Evolutionary conservation across 1,140 invertebrate genomes (phyloP), one percentile per base, ranked within the genome.

Genomic region (Idris sp.): DNA sequence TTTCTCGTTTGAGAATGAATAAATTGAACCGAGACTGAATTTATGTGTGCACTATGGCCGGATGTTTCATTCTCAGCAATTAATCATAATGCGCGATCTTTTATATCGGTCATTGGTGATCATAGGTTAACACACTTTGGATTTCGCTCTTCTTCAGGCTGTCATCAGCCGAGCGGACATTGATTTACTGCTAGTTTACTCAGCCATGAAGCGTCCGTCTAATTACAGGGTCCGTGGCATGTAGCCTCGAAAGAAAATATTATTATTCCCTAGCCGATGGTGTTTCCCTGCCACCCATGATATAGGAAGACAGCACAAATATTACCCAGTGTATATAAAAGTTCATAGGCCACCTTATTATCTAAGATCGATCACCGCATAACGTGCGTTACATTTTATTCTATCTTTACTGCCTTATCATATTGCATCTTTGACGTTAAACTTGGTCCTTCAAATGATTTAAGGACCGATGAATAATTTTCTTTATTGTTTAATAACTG

Each of bases 111-210:
- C 49, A 48, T 54, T 56, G 62, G 22, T 26, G 19, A 58, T 67
- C 53, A 46, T 68, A 56, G 28, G 64, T 58, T 58, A 49, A 46
- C 41, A 33, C 35, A 36, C 61, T 54, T 54, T n/a, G 61, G 61
- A 58, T 31, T 44, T 46, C n/a, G n/a, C n/a, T n/a, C 49, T 28
- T 54, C 44, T 46, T 65, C 51, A 46, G 62, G 76, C 80, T 48
- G 76, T 83, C 80, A 79, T 81, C 80, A 75, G 76, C 76, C 78
- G 72, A 83, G 44, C 74, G 64, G 65, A 33, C 26, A 44, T 74
- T 83, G 81, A 85, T 84, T 84, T 85, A 85, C 79, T 54, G 77
- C 75, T 67, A 71, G 76, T 83, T 82, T 80, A 83, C 78, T 83
- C 82, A 83, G 81, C 81, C 83, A 83, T 81, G 81, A 77, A 79